These are phyloP conservation scores for Hexactinellida sp. DNA, from an alignment of 37 sponge, comb jelly and placozoan species.

Conservation along the genomic window DNA sequence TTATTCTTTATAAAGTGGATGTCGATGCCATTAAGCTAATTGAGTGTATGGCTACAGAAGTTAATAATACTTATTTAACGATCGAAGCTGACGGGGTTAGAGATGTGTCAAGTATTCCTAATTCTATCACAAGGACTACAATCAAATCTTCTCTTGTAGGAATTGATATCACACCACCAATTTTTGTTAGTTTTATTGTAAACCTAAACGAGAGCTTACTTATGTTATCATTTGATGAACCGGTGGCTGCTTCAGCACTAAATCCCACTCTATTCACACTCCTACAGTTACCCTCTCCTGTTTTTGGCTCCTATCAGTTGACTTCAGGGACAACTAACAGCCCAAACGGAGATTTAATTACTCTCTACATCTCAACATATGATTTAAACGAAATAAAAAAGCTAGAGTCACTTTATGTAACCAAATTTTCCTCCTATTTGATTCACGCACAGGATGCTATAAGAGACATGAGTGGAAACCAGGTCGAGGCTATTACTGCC, in stretches of 20 bases:
- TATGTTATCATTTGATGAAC: constrained; percentile 60
- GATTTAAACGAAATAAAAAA: constrained; percentile 74
- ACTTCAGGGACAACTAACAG: constrained; percentile 46
- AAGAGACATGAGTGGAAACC: constrained; percentile 55
- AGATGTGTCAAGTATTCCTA: constrained; percentile 37
- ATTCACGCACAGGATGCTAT: constrained; percentile 33
- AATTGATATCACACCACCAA: constrained; percentile 54
- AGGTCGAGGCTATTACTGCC: background rate
- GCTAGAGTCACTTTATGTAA: constrained; percentile 37
- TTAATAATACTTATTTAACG: constrained; percentile 39
- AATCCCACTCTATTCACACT: constrained; percentile 30
- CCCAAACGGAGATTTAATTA: constrained; percentile 36
- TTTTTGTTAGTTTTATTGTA: constrained; percentile 27
- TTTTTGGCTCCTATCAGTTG: constrained; percentile 22
- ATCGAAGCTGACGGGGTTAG: constrained; percentile 26
- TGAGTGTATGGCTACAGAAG: constrained; percentile 37
- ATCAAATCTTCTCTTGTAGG: constrained; percentile 29
- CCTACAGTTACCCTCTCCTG: background rate
- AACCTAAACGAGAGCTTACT: constrained; percentile 44
- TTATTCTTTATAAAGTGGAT: constrained; percentile 33
- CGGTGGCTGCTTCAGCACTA: constrained; percentile 44
- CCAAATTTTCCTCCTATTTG: constrained; percentile 28
- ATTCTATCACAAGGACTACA: constrained; percentile 23
- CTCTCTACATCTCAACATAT: constrained; percentile 26
- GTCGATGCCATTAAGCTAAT: constrained; percentile 46